Conservation (phyloP, 2,113 vertebrate genomes). For the Eclectus roratus region DNA sequence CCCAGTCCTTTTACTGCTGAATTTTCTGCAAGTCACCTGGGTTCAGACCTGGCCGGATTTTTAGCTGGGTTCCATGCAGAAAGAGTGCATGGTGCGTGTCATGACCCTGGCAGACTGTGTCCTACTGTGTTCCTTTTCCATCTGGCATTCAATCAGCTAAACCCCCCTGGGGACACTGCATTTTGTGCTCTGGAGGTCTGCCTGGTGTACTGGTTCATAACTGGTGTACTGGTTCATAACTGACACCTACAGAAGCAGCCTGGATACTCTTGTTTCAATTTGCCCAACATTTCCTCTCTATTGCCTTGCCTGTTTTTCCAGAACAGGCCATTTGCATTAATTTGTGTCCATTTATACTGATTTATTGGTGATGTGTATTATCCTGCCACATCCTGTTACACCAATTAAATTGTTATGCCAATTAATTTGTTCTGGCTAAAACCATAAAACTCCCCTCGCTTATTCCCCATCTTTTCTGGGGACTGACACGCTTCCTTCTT, state of each 20-base stretch:
- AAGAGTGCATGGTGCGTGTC: not conserved
- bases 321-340: not conserved
- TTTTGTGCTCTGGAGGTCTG: not conserved
- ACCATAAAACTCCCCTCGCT: not conserved
- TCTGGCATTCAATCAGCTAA: not conserved
- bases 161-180: not conserved
- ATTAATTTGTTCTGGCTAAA: not conserved
- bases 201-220: not conserved
- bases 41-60: not conserved
- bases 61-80: not conserved
- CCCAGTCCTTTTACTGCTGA: not conserved
- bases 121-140: not conserved
- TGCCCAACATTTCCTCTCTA: slow-evolving; percentile 35
- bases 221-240: not conserved
- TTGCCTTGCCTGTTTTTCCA: slow-evolving; percentile 10
- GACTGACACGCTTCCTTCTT: not conserved
- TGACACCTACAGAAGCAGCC: not conserved
- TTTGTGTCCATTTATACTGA: not conserved
- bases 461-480: not conserved
- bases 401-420: not conserved
- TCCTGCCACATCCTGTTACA: not conserved
- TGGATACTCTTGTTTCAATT: not conserved
- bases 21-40: not conserved
- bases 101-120: not conserved
- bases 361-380: not conserved